Conservation (phyloP, 2,113 vertebrate species). For the Mormoops blainvillei region DNA sequence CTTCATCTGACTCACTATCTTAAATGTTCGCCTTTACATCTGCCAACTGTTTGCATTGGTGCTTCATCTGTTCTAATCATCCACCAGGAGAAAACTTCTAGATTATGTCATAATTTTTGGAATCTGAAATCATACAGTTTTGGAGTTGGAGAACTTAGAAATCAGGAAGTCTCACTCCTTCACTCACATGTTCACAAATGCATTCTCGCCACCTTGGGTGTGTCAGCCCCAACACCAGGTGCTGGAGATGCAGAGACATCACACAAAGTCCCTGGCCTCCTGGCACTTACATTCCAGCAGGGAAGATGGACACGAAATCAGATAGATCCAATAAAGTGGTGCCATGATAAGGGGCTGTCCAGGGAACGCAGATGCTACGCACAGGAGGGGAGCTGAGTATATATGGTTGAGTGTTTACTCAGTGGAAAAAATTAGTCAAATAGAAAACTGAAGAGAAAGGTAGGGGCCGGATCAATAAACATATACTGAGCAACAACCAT, state of each 20-base stretch:
- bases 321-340: not conserved
- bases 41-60: conserved; percentile 57
- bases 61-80: conserved; percentile 50
- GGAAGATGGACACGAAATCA: not conserved
- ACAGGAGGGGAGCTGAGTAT: not conserved
- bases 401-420: not conserved
- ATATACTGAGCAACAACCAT: not conserved
- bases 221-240: not conserved
- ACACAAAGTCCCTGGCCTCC: not conserved
- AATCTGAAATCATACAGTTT: not conserved
- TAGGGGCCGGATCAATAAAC: not conserved
- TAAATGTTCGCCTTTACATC: conserved; percentile 64
- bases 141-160: not conserved
- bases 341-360: not conserved
- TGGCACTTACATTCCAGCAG: not conserved
- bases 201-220: accelerated
- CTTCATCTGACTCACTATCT: conserved; percentile 45
- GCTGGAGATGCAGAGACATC: not conserved
- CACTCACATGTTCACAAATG: not conserved
- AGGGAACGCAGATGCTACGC: not conserved
- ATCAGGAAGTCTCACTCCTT: not conserved
- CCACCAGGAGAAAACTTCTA: conserved; percentile 35
- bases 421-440: not conserved
- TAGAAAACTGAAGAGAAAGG: not conserved
- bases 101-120: not conserved